Percentiles rank a stretch among this genome's conserved stretches.
These are phyloP conservation scores for Nebria ingens DNA, from an alignment of 1,140 invertebrate species.

Conservation along the genomic window DNA sequence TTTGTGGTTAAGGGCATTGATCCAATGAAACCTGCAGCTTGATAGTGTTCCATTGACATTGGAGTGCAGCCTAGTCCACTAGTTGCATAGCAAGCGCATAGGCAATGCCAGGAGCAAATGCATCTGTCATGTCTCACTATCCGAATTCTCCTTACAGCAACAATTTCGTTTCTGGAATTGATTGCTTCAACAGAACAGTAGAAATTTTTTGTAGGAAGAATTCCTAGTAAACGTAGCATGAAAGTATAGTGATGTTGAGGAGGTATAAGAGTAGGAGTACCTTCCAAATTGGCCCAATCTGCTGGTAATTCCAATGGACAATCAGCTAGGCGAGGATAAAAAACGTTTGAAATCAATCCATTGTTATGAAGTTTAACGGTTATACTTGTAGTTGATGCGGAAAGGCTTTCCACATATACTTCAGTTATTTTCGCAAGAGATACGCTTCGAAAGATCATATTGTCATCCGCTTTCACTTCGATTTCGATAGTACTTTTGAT, in stretches of 20 bases:
- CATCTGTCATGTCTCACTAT: conserved; percentile 35
- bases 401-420: conserved; percentile 34
- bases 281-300: conserved; percentile 32
- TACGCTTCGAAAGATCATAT: conserved; percentile 31
- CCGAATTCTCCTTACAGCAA: conserved; percentile 33
- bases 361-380: conserved; percentile 36
- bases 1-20: conserved; percentile 29
- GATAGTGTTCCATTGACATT: conserved; percentile 33
- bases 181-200: conserved; percentile 35
- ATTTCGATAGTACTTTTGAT: conserved; percentile 34
- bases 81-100: conserved; percentile 32
- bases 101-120: conserved; percentile 37
- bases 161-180: conserved; percentile 31
- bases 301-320: conserved; percentile 35
- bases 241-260: conserved; percentile 36
- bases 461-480: conserved; percentile 35
- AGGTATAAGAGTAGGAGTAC: conserved; percentile 29
- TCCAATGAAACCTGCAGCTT: conserved; percentile 37
- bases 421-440: conserved; percentile 34
- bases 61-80: conserved; percentile 30
- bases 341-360: conserved; percentile 30
- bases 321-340: conserved; percentile 31
- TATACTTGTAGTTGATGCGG: conserved; percentile 30
- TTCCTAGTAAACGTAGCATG: conserved; percentile 29
- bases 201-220: conserved; percentile 30